These are phyloP conservation scores for Pyrocephalus nanus DNA, from an alignment of 2,797 vertebrate genomes.

Conservation along the genomic window DNA sequence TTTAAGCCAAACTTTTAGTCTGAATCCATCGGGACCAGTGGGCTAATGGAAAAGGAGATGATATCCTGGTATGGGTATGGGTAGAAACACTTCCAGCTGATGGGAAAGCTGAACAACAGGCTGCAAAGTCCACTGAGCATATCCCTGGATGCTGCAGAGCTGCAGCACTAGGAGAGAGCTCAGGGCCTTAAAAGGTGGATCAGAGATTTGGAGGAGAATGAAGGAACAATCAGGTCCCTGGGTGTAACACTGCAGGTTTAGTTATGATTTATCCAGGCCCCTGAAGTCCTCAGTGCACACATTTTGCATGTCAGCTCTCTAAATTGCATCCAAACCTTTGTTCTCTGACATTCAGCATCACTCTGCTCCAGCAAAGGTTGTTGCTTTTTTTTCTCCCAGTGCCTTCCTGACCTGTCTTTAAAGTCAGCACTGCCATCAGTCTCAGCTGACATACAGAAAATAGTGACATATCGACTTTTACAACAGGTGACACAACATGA, in stretches of 20 bases:
- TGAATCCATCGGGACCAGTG: background rate
- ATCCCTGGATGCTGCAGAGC: background rate
- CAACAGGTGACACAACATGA: slow-evolving; percentile 66
- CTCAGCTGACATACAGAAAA: slow-evolving; percentile 65
- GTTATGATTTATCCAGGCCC: background rate
- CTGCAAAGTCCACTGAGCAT: background rate
- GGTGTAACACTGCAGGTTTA: background rate
- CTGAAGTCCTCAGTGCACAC: background rate
- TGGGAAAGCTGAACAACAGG: background rate
- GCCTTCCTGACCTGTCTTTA: slow-evolving; percentile 74
- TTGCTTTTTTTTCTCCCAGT: background rate
- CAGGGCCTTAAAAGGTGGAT: background rate
- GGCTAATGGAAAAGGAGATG: background rate
- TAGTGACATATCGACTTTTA: slow-evolving; percentile 74
- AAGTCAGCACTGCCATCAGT: slow-evolving; percentile 73
- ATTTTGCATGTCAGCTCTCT: slow-evolving; percentile 59
- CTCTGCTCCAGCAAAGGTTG: slow-evolving; percentile 68
- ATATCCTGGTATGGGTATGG: background rate
- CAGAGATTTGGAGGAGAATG: background rate
- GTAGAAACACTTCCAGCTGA: background rate
- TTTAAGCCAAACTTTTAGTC: background rate
- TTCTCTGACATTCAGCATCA: slow-evolving; percentile 73
- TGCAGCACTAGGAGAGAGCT: background rate
- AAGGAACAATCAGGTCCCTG: background rate
- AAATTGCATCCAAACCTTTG: slow-evolving; percentile 64